Evolutionary conservation across 2,888 invertebrate species (phyloP), one percentile per base, ranked within the genome.

Genomic region (Trissolcus brochymenae): DNA sequence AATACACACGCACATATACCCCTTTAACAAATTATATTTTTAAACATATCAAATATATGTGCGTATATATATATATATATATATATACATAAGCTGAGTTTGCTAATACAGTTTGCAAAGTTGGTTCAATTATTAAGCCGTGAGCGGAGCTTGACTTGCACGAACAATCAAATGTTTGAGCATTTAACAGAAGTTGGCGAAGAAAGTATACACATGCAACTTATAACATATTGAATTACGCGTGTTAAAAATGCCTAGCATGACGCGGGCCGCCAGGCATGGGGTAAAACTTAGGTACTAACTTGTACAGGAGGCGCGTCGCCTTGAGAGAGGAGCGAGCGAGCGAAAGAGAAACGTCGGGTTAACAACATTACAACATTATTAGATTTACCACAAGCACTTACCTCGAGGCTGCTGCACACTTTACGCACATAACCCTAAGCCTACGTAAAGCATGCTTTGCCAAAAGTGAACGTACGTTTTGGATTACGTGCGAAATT

Each of bases 301-400:
- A 88, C 83, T 88, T 82, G 82, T 82, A 84, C 80, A 80, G 80
- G 75, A 43, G 19, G 74, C 73, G 25, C 40, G 60, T 17, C 51
- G 64, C 75, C 67, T 76, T 79, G 60, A 35, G 72, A 57, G 67
- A 73, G 64, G n/a, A 62, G 57, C 1, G 64, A 73, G 64, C n/a
- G 66, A 77, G 64, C 75, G 68, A 49, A 9, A 9, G 49, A 49
- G 49, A 72, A 76, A 64, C 70, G 74, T 71, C 70, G 76, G 80
- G 83, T 85, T 88, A 88, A 88, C 87, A 86, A 84, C 85, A 87
- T 88, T 88, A 88, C 85, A 85, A 86, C 86, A 84, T 88, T 89
- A 89, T 88, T 88, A 88, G 88, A 88, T 89, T 88, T 88, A 87
- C 88, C 88, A 85, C 88, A 87, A 88, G 88, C 87, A 86, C 87